Conservation (phyloP, 2,888 invertebrate genomes). For the Melipona beecheii region DNA sequence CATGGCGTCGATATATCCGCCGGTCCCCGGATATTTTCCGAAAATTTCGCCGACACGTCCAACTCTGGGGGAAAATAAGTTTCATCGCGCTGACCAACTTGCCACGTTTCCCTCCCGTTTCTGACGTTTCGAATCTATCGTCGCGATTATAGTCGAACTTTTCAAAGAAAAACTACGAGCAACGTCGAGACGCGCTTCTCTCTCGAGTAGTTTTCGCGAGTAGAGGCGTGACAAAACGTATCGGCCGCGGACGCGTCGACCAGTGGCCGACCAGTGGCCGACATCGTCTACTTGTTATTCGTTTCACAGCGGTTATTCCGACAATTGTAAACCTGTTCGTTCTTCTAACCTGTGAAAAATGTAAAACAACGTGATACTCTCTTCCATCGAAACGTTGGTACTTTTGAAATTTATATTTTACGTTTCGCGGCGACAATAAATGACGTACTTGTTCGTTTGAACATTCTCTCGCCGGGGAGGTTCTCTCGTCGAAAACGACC, state of each 20-base stretch:
- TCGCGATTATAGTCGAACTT: constrained; percentile 24
- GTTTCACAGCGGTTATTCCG: background rate
- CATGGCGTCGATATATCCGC: background rate
- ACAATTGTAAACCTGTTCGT: no score
- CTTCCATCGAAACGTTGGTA: background rate
- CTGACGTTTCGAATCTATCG: background rate
- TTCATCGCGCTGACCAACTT: background rate
- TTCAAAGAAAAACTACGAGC: background rate
- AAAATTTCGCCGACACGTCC: constrained; percentile 15
- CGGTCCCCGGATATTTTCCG: background rate
- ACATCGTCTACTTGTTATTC: background rate
- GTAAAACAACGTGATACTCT: background rate
- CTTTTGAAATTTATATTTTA: background rate
- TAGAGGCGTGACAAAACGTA: background rate
- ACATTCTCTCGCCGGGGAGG: background rate
- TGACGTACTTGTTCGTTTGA: background rate
- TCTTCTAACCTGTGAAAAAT: no score
- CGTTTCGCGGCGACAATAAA: background rate
- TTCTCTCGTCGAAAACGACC: no score
- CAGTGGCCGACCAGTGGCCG: background rate
- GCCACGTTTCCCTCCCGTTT: background rate
- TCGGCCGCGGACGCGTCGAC: no score
- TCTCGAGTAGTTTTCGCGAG: background rate
- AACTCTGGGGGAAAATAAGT: background rate
- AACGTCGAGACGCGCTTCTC: background rate